Evolutionary conservation across 2,888 invertebrate species (phyloP).

Genomic region (Campoletis raptor): DNA sequence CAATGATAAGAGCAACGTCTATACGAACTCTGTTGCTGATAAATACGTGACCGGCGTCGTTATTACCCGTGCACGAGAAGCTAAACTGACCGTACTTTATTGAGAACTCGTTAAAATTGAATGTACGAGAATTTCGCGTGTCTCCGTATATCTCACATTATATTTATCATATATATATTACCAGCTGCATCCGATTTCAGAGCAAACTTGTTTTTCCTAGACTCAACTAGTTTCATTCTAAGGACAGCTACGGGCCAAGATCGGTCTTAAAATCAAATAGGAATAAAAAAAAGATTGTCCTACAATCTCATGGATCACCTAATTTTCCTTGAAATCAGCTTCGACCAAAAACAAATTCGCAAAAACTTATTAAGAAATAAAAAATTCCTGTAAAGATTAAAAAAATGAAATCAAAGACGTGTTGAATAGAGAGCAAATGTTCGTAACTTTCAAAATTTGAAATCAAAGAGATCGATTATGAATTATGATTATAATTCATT

Average conservation of each 20-base stretch:
- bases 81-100: conserved; percentile 15
- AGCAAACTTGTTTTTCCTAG: not conserved
- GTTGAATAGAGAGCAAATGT: not conserved
- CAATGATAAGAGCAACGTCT: conserved; percentile 14
- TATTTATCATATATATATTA: conserved; percentile 1
- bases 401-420: not conserved
- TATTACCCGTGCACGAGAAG: conserved; percentile 20
- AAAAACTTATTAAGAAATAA: not conserved
- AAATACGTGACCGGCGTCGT: conserved; percentile 48
- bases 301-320: not conserved
- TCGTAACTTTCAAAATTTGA: not conserved
- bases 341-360: not conserved
- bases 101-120: conserved; percentile 30
- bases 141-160: not conserved
- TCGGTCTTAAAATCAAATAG: not conserved
- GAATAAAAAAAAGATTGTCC: not conserved
- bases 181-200: not conserved
- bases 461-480: not conserved
- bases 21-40: conserved; percentile 19
- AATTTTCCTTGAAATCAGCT: not conserved
- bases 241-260: not conserved
- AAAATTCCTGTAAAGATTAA: not conserved
- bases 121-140: conserved; percentile 19
- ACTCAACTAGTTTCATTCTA: not conserved
- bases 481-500: not conserved